These are phyloP conservation scores for Ormyrus thymus DNA, from an alignment of 2,888 invertebrate genomes.

Conservation along the genomic window DNA sequence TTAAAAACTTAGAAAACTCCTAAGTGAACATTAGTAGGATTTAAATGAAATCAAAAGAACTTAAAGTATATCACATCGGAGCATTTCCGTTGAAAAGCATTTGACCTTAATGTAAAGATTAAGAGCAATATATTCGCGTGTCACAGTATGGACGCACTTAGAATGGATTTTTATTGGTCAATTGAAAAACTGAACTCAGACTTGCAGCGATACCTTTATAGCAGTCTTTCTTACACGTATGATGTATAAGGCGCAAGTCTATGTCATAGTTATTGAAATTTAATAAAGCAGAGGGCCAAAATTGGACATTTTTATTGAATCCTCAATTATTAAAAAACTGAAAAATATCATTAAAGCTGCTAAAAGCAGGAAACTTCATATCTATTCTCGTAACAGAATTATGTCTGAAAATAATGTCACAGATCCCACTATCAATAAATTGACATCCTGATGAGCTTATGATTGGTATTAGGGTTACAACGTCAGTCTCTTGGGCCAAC, in stretches of 20 bases:
- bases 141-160: constrained; percentile 22
- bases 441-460: constrained; percentile 27
- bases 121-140: constrained; percentile 65
- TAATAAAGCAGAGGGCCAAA: no score
- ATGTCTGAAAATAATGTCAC: constrained; percentile 5
- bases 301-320: no score
- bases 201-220: neutral
- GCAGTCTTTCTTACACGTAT: neutral
- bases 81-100: constrained; percentile 61
- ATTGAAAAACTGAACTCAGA: constrained; percentile 38
- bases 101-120: constrained; percentile 70
- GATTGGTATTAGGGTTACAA: neutral
- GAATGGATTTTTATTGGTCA: constrained; percentile 51
- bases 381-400: no score
- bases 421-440: constrained; percentile 21
- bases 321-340: no score
- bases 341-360: no score
- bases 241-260: no score
- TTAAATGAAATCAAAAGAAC: constrained; percentile 32
- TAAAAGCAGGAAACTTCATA: no score
- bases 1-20: no score
- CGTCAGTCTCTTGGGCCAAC: neutral
- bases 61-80: constrained; percentile 18
- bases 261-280: no score
- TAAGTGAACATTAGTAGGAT: neutral